phyloP scores from a whole-genome alignment of 2,797 vertebrate species.

The Hirundo rustica region DNA sequence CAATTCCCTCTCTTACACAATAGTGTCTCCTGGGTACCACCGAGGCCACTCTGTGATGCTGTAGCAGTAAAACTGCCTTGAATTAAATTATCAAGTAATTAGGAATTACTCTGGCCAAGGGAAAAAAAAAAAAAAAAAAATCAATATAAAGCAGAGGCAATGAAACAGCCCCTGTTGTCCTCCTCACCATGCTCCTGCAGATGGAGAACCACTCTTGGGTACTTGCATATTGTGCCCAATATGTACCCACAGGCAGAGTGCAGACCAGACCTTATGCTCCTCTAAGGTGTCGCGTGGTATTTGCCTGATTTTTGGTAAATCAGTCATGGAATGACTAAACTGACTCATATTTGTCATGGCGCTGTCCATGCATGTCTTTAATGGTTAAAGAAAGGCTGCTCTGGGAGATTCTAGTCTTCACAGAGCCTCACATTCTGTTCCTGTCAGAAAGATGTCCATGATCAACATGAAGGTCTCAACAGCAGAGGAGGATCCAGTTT shows the following conservation, averaged over 20 bases:
- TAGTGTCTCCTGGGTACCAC: background rate
- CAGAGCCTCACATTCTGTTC: background rate
- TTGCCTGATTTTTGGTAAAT: background rate
- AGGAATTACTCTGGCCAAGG: background rate
- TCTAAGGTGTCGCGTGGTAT: background rate
- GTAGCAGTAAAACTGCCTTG: background rate
- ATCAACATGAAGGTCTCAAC: background rate
- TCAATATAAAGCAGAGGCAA: background rate
- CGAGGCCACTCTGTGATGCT: background rate
- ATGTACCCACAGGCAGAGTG: background rate
- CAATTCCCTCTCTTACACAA: background rate
- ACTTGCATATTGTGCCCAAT: background rate
- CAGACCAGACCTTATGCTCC: background rate
- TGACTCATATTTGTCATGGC: background rate
- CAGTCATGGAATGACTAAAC: background rate
- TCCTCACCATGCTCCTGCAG: background rate
- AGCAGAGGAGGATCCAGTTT: background rate
- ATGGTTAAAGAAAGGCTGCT: background rate
- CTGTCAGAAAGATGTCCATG: background rate
- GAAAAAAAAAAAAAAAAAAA: rapidly evolving
- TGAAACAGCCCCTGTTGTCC: background rate
- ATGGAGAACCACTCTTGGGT: background rate
- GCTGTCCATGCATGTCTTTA: background rate
- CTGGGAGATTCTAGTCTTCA: background rate
- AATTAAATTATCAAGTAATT: background rate